Percentiles rank a stretch among this genome's conserved stretches.
These are phyloP conservation scores for Listronotus oregonensis DNA, from an alignment of 1,140 invertebrate genomes.

Conservation along the genomic window DNA sequence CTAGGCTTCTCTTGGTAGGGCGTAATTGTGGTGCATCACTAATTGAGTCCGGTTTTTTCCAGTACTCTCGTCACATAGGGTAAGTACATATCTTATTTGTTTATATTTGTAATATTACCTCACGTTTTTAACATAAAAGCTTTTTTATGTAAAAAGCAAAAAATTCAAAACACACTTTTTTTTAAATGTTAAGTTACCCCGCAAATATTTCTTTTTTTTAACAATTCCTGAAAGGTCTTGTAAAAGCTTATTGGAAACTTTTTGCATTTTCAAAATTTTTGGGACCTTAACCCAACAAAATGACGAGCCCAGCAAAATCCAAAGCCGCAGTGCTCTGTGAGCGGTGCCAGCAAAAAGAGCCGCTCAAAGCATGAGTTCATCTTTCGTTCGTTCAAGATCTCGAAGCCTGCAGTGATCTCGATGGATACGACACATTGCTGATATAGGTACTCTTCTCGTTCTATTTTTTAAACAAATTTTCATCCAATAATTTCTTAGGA, in stretches of 20 bases:
- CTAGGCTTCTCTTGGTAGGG: neutral
- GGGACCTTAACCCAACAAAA: neutral
- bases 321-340: constrained; percentile 27
- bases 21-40: neutral
- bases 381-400: constrained; percentile 49
- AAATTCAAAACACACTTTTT: too few species aligned
- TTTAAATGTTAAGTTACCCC: too few species aligned
- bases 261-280: too few species aligned
- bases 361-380: constrained; percentile 31
- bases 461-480: constrained; percentile 60
- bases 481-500: too few species aligned
- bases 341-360: constrained; percentile 45
- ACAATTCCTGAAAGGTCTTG: too few species aligned
- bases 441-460: constrained; percentile 55
- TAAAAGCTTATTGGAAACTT: too few species aligned
- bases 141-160: too few species aligned
- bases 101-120: neutral
- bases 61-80: neutral
- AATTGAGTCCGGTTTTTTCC: neutral
- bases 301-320: constrained; percentile 25
- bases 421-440: constrained; percentile 51
- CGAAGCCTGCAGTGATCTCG: too few species aligned
- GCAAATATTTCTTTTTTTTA: too few species aligned
- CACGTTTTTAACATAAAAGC: too few species aligned
- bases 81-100: neutral